phyloP scores from a whole-genome alignment of 2,797 vertebrate genomes.

The Phylloscopus collybita region DNA sequence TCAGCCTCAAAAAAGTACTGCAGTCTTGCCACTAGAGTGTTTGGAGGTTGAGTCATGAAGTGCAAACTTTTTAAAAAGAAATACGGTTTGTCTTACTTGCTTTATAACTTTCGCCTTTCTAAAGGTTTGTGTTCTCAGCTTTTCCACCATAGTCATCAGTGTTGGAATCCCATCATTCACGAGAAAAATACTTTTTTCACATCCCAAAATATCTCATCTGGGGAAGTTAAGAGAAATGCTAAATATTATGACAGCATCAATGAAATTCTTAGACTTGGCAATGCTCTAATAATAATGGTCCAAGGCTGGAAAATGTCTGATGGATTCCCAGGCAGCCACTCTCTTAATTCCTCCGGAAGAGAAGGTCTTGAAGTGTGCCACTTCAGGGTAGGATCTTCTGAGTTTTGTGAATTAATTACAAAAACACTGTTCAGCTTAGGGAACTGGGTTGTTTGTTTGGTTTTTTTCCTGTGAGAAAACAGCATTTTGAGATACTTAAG shows the following conservation, averaged over 20 bases:
- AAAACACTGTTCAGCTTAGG: not conserved
- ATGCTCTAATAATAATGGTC: not conserved
- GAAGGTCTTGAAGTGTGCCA: not conserved
- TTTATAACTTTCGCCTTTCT: not conserved
- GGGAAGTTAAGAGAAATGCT: not conserved
- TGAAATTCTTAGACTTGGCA: not conserved
- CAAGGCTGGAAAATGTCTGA: not conserved
- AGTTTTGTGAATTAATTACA: not conserved
- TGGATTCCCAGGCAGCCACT: not conserved
- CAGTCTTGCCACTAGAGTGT: not conserved
- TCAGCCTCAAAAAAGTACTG: fast-evolving
- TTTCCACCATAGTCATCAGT: fast-evolving
- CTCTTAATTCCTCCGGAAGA: not conserved
- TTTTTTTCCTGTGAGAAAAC: not conserved
- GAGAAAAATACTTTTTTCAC: not conserved
- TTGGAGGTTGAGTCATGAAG: not conserved
- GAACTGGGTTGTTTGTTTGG: not conserved
- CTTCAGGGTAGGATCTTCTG: not conserved
- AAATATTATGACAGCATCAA: not conserved
- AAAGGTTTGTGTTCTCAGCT: not conserved
- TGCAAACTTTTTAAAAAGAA: not conserved
- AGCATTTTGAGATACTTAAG: not conserved
- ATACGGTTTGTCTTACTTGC: not conserved
- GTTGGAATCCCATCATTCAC: not conserved
- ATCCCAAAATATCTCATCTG: not conserved